Percentiles rank a stretch among this genome's conserved stretches.
Conservation (phyloP, 2,888 invertebrate genomes). For the Drosophila tripunctata region DNA sequence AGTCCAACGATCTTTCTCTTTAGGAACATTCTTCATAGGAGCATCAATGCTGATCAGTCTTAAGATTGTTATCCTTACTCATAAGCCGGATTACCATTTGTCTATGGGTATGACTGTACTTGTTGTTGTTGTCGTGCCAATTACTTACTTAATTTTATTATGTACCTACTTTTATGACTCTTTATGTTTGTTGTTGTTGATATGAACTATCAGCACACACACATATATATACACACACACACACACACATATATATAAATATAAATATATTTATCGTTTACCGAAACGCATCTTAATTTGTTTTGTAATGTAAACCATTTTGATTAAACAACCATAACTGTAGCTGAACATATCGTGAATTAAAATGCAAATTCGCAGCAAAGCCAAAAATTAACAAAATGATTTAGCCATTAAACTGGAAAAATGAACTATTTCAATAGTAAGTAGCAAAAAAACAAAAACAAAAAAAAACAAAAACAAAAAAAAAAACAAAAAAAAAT, state of each 20-base stretch:
- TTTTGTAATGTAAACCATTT: slow-evolving; percentile 42
- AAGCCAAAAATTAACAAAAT: slow-evolving; percentile 67
- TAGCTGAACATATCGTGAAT: slow-evolving; percentile 58
- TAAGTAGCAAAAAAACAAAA: slow-evolving; percentile 66
- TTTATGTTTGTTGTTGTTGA: slow-evolving; percentile 30
- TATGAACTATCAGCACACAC: slow-evolving; percentile 19
- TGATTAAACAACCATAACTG: slow-evolving; percentile 49
- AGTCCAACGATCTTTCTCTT: slow-evolving; percentile 40
- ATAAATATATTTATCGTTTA: slow-evolving; percentile 30
- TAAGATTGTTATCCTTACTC: slow-evolving; percentile 55
- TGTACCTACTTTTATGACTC: slow-evolving; percentile 17
- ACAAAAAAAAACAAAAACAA: slow-evolving; percentile 27
- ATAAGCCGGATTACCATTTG: slow-evolving; percentile 56
- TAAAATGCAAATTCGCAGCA: slow-evolving; percentile 63
- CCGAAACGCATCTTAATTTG: slow-evolving; percentile 34
- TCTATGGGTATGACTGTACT: slow-evolving; percentile 62
- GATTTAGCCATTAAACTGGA: slow-evolving; percentile 77
- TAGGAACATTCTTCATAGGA: slow-evolving; percentile 57
- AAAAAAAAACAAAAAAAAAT: slow-evolving; percentile 19
- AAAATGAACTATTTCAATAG: slow-evolving; percentile 76
- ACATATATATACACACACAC: slow-evolving; percentile 13
- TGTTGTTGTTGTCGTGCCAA: slow-evolving; percentile 62
- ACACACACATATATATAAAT: slow-evolving; percentile 27
- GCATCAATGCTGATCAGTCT: slow-evolving; percentile 52
- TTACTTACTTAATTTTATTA: slow-evolving; percentile 22